Conservation (phyloP, 2,888 invertebrate genomes). For the Ennomos quercinarius region DNA sequence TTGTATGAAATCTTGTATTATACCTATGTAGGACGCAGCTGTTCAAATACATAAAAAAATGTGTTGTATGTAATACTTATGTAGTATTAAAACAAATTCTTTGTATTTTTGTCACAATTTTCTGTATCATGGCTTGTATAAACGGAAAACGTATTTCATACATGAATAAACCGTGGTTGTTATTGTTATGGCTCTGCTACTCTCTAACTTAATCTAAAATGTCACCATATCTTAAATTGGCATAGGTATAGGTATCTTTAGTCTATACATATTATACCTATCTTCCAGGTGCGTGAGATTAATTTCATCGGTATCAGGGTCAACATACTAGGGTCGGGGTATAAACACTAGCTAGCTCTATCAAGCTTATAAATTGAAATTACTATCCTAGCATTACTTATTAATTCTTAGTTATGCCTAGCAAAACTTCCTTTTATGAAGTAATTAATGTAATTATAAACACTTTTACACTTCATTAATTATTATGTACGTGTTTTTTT, state of each 20-base stretch:
- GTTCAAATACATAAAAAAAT: conserved; percentile 37
- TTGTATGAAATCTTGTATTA: conserved; percentile 47
- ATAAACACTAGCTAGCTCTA: conserved; percentile 51
- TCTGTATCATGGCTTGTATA: neutral
- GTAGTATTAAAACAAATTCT: conserved; percentile 8
- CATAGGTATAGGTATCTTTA: conserved; percentile 33
- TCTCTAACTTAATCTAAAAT: conserved; percentile 21
- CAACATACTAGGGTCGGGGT: conserved; percentile 72
- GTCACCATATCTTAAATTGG: conserved; percentile 30
- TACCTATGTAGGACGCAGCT: conserved; percentile 42
- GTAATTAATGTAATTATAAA: neutral
- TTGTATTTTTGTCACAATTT: conserved; percentile 5
- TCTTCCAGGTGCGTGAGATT: conserved; percentile 63
- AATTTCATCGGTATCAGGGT: conserved; percentile 80
- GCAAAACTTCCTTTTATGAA: neutral
- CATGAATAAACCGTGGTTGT: too few species aligned
- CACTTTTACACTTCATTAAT: conserved; percentile 10
- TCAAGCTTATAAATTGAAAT: conserved; percentile 33
- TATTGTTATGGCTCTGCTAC: conserved; percentile 9
- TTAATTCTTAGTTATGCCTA: neutral
- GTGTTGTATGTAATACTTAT: conserved; percentile 32
- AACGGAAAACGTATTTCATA: conserved; percentile 4
- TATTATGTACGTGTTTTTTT: conserved; percentile 15
- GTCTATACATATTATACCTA: conserved; percentile 44
- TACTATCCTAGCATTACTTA: neutral